Evolutionary conservation across 2,888 invertebrate species (phyloP).

Genomic region (Pristionchus fissidentatus): DNA sequence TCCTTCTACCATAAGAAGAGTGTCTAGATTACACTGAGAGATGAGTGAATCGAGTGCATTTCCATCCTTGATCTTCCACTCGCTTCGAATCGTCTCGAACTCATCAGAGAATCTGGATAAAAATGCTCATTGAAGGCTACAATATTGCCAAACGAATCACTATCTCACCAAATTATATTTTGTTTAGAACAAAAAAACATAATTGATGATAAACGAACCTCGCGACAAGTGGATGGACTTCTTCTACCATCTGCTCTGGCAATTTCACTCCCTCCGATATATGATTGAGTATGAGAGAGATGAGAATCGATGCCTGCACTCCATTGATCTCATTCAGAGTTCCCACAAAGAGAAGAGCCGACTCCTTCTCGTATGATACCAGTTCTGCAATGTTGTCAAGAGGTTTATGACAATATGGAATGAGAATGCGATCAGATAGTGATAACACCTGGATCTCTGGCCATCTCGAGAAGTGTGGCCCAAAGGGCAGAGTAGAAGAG

Average conservation of each 20-base stretch:
- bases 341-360: not conserved
- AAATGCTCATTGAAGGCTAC: not conserved
- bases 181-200: not conserved
- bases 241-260: not conserved
- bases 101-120: constrained; percentile 55
- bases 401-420: not conserved
- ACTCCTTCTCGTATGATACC: not conserved
- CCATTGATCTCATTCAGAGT: constrained; percentile 6
- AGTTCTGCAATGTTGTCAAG: not conserved
- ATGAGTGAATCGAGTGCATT: constrained; percentile 46
- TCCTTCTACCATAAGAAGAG: constrained; percentile 47
- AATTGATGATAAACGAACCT: not conserved
- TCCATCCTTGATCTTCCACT: constrained; percentile 57
- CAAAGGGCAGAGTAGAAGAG: constrained; percentile 61
- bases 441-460: constrained; percentile 9
- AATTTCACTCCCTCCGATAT: constrained; percentile 16
- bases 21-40: constrained; percentile 48
- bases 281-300: constrained; percentile 31
- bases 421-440: not conserved
- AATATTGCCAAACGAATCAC: not conserved
- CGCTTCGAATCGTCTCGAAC: constrained; percentile 56
- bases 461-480: constrained; percentile 58
- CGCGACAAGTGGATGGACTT: constrained; percentile 43
- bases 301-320: constrained; percentile 7
- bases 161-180: not conserved